A percentile compares a stretch with the other conserved stretches of the same genome.
These are phyloP conservation scores for Lemur catta DNA, from an alignment of 2,797 vertebrate species.

Conservation along the genomic window DNA sequence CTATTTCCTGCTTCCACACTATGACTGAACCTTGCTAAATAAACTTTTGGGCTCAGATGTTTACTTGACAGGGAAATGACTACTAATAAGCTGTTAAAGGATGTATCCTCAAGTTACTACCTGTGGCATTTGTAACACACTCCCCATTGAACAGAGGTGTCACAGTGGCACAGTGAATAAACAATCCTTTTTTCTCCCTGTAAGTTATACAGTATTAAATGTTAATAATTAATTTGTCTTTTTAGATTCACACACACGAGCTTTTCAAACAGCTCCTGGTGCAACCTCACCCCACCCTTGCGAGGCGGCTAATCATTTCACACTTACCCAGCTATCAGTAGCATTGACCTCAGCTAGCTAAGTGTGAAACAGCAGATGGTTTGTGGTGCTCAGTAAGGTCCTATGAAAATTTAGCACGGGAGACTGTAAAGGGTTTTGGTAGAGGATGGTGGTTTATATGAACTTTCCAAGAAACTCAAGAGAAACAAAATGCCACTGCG, in stretches of 20 bases:
- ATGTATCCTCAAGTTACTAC: slow-evolving; percentile 28
- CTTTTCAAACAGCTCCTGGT: slow-evolving; percentile 6
- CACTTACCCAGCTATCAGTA: slow-evolving; percentile 55
- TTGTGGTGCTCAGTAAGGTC: background rate
- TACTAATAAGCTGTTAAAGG: background rate
- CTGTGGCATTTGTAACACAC: slow-evolving; percentile 14
- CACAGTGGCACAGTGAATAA: background rate
- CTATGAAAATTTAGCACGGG: background rate
- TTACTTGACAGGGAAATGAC: slow-evolving; percentile 7
- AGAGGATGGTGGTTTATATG: background rate
- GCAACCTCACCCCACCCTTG: background rate
- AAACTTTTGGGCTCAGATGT: slow-evolving; percentile 1
- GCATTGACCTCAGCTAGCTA: slow-evolving; percentile 37
- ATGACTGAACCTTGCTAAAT: background rate
- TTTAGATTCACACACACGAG: slow-evolving; percentile 31
- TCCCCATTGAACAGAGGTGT: slow-evolving; percentile 30
- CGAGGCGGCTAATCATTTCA: slow-evolving; percentile 43
- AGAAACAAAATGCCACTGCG: slow-evolving; percentile 43
- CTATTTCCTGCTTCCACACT: background rate
- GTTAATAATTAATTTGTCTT: slow-evolving; percentile 75
- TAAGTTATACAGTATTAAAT: slow-evolving; percentile 44
- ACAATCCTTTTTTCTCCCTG: slow-evolving; percentile 21
- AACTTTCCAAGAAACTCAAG: slow-evolving; percentile 54
- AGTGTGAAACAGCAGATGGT: slow-evolving; percentile 55
- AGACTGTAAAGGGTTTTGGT: background rate